A percentile compares a stretch with the other conserved stretches of the same genome.
phyloP scores from a whole-genome alignment of 2,113 vertebrate genomes.

The Psammodynastes pulverulentus region DNA sequence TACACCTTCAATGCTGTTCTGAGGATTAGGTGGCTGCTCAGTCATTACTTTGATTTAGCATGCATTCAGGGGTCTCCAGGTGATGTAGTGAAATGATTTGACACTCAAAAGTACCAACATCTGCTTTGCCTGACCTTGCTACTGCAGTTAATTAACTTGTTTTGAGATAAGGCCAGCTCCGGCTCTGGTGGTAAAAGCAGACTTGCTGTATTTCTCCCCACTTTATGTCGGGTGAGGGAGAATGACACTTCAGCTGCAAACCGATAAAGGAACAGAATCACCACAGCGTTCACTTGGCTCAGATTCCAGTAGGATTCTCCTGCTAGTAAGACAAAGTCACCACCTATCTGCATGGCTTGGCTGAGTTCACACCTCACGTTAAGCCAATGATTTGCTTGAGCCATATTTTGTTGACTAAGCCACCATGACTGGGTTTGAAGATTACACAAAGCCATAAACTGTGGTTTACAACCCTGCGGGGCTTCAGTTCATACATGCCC shows the following conservation, averaged over 20 bases:
- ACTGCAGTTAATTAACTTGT: constrained; percentile 19
- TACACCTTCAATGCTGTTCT: not conserved
- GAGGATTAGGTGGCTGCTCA: not conserved
- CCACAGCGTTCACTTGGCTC: not conserved
- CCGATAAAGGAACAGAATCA: not conserved
- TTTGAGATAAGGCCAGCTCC: constrained; percentile 10
- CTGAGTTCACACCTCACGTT: not conserved
- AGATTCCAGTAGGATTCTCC: not conserved
- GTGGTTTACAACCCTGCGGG: not conserved
- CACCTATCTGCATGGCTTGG: not conserved
- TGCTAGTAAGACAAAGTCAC: not conserved
- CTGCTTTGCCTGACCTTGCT: constrained; percentile 16
- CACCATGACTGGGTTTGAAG: not conserved
- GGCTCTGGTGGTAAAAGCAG: not conserved
- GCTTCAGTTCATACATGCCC: not conserved
- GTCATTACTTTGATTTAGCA: constrained; percentile 20
- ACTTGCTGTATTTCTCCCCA: not conserved
- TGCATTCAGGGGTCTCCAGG: constrained; percentile 20
- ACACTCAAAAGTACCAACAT: constrained; percentile 1
- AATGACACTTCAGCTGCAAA: not conserved
- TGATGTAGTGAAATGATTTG: constrained; percentile 8
- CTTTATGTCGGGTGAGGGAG: not conserved
- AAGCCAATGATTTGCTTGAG: not conserved
- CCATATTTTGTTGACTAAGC: not conserved
- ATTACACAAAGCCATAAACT: not conserved